Conservation (phyloP, 2,888 invertebrate species). For the Dicyrtoma fusca region DNA sequence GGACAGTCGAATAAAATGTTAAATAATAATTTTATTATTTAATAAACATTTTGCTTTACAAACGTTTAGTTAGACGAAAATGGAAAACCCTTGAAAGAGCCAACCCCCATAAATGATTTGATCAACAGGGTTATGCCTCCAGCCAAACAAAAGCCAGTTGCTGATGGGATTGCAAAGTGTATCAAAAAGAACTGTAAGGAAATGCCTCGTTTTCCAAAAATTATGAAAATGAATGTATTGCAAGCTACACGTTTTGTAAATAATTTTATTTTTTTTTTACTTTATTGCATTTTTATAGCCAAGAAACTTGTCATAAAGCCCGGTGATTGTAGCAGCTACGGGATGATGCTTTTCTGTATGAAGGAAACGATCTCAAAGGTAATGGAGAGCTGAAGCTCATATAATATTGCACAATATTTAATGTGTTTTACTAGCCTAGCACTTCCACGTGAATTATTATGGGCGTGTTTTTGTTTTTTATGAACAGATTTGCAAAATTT, state of each 20-base stretch:
- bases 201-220: not conserved
- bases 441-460: too few species aligned
- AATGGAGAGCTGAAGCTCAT: too few species aligned
- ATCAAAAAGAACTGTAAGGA: constrained; percentile 20
- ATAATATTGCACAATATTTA: too few species aligned
- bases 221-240: not conserved
- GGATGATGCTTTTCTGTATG: constrained; percentile 31
- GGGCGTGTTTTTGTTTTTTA: too few species aligned
- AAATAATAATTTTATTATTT: too few species aligned
- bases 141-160: constrained; percentile 14
- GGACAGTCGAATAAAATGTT: too few species aligned
- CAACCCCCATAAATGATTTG: not conserved
- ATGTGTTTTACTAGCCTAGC: too few species aligned
- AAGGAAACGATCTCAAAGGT: constrained; percentile 28
- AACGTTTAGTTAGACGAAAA: constrained; percentile 4
- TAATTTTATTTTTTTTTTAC: constrained; percentile 6
- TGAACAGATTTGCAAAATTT: too few species aligned
- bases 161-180: constrained; percentile 6
- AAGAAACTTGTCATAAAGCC: constrained; percentile 27
- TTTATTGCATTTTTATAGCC: not conserved
- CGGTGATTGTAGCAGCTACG: constrained; percentile 21
- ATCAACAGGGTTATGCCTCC: not conserved
- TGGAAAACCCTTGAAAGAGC: constrained; percentile 4
- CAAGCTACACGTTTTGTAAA: too few species aligned
- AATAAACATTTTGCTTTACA: too few species aligned